Base-by-base conservation (phyloP, 1,140 invertebrate species). In the Bombus waltoni region DNA sequence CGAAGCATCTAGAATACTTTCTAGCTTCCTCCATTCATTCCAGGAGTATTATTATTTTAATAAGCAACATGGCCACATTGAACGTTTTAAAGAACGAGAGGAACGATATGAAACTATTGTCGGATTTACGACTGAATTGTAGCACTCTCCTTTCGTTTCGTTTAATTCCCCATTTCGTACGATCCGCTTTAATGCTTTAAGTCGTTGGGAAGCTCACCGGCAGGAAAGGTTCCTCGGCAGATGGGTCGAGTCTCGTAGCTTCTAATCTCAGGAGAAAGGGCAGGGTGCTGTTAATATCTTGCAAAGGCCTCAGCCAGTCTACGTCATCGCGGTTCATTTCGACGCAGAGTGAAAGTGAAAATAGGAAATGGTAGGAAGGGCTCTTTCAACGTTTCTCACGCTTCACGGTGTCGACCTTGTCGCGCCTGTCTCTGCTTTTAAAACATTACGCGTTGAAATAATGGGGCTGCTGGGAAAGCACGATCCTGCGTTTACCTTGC, bases 151-250 rank as follows among this genome's bases (percentile, higher is more conserved):
- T 53, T 53, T 53, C 47, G 28, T 62, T 35, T 66, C n/a, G 6
- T 8, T 73, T 73, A 81, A 62, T 81, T 62, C n/a, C 38, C 9
- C 35, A 44, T 47, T 62, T 5, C 18, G 38, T 22, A 44, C 70
- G 80, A 73, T 81, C 80, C 40, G 38, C 79, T 81, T 80, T 70
- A 80, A 80, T 65, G 44, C 47, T 81, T 81, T 72, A 32, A 81
- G 70, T 53, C 44, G 32, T 5, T 42, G 35, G 28, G n/a, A 71
- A 42, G 35, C 47, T 53, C 47, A 22, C 18, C 38, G 28, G 47
- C 35, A 38, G n/a, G 13, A 28, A 70, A 10, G 2, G 65, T 38
- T n/a, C 28, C 57, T 59, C 25, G 4, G 22, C 77, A 68, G 77
- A 79, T 72, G 47, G 18, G 25, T 10, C 25, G 25, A 25, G 35